Evolutionary conservation across 2,888 invertebrate species (phyloP).

Genomic region (Fabriciana adippe): DNA sequence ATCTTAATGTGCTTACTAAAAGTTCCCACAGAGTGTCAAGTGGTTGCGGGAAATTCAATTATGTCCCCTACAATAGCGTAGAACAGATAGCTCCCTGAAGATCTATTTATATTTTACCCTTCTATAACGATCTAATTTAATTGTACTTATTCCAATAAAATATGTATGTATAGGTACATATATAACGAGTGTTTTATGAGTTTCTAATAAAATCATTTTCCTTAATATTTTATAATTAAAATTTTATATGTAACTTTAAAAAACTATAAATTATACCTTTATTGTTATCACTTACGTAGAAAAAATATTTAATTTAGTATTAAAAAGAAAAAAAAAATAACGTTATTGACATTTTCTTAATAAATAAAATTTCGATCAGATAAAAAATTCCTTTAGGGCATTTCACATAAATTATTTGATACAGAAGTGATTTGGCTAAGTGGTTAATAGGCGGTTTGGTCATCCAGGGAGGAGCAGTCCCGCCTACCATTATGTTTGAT

Average conservation of each 20-base stretch:
- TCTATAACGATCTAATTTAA: conserved; percentile 29
- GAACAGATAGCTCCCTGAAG: conserved; percentile 40
- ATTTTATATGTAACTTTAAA: too few species aligned
- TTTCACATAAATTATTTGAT: conserved; percentile 51
- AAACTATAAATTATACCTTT: background rate
- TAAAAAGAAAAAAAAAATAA: too few species aligned
- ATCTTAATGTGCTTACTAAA: conserved; percentile 11
- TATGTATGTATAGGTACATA: conserved; percentile 2
- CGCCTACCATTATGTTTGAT: conserved; percentile 60
- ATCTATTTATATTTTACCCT: conserved; percentile 35
- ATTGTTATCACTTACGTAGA: too few species aligned
- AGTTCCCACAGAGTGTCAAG: conserved; percentile 36
- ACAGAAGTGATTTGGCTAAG: conserved; percentile 79
- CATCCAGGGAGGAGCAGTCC: conserved; percentile 64
- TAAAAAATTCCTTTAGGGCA: conserved; percentile 29
- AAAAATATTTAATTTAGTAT: too few species aligned
- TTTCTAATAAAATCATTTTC: background rate
- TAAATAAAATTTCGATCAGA: conserved; percentile 25
- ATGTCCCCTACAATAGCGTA: conserved; percentile 38
- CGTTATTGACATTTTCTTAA: background rate
- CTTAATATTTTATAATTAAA: too few species aligned
- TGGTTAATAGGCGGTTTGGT: conserved; percentile 75
- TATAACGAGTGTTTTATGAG: too few species aligned
- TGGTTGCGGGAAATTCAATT: conserved; percentile 40
- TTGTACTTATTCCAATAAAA: conserved; percentile 16